Base-by-base conservation (phyloP, 2,888 invertebrate species). In the Lithophane socia region DNA sequence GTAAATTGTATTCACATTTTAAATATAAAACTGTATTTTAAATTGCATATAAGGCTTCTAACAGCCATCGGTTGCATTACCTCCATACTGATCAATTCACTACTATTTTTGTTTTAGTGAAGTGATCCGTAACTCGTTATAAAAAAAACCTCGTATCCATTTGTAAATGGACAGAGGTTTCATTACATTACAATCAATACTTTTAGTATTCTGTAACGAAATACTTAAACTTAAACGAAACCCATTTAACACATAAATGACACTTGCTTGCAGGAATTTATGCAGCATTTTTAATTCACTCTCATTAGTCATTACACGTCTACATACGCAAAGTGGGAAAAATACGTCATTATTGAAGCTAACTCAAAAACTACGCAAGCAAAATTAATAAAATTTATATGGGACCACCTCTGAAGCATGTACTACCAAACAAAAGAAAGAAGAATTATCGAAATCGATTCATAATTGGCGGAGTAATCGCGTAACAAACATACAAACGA, bases 121-220 rank as follows among this genome's bases (percentile, higher is more conserved):
- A 65, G n/a, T 63, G 47, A 64, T 66, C n/a, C 18, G 63, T 73
- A 68, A 69, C 54, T 42, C 7, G 16, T 24, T 1, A n/a, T 72
- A 65, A 71, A 72, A 66, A 47, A 24, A 75, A 13, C 60, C 42
- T 44, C 29, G 44, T 29, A 61, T 61, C 37, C 60, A 70, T 80
- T 80, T 52, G 16, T 52, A 56, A 80, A 73, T 69, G 10, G 12
- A 54, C 21, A 61, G 12, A 37, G 42, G 18, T 68, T 77, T 44
- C 16, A 72, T 65, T 77, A 52, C 44, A 52, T 64, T 63, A 60
- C 49, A 69, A 61, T 52, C n/a, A 58, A 42, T 60, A 7, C 1
- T 64, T 66, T 58, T 47, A 60, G 78, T 54, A 60, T 68, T 68
- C 73, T 47, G 42, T 71, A 78, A 56, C 2, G 3, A 68, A 63